Percentiles rank a stretch among this genome's conserved stretches.
Conservation (phyloP, 2,797 vertebrate species). For the Carcharodon carcharias region DNA sequence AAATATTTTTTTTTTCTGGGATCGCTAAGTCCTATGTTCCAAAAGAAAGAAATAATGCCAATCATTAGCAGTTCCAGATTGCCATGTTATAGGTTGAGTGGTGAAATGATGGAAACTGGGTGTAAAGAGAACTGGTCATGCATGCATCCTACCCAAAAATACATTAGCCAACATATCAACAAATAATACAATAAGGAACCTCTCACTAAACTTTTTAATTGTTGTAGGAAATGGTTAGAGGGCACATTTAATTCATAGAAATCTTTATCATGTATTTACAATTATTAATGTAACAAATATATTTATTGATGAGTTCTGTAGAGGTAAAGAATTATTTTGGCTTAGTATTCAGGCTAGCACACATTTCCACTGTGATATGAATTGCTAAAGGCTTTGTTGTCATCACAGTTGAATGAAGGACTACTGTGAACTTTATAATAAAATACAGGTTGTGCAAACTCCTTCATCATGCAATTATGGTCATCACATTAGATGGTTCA, state of each 20-base stretch:
- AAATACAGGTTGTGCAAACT: not conserved
- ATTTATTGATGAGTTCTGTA: not conserved
- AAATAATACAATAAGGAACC: not conserved
- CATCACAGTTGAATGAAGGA: not conserved
- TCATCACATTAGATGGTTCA: too few species aligned
- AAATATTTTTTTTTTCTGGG: not conserved
- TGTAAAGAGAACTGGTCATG: not conserved
- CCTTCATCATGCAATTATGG: too few species aligned
- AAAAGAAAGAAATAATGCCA: not conserved
- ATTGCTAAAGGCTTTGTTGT: not conserved
- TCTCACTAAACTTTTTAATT: not conserved
- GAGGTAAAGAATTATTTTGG: not conserved
- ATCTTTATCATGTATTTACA: not conserved
- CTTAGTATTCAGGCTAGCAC: not conserved
- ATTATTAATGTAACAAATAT: too few species aligned
- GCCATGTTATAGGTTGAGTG: not conserved
- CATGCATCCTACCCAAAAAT: not conserved
- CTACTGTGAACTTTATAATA: not conserved
- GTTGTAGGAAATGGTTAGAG: not conserved
- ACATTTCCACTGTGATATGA: not conserved
- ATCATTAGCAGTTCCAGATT: not conserved
- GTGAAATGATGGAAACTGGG: not conserved
- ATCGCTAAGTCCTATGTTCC: not conserved
- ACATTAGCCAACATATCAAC: not conserved
- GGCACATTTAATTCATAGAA: not conserved